Evolutionary conservation across 2,888 invertebrate genomes (phyloP), one percentile per base, ranked within the genome.

Genomic region (Acleris holmiana): DNA sequence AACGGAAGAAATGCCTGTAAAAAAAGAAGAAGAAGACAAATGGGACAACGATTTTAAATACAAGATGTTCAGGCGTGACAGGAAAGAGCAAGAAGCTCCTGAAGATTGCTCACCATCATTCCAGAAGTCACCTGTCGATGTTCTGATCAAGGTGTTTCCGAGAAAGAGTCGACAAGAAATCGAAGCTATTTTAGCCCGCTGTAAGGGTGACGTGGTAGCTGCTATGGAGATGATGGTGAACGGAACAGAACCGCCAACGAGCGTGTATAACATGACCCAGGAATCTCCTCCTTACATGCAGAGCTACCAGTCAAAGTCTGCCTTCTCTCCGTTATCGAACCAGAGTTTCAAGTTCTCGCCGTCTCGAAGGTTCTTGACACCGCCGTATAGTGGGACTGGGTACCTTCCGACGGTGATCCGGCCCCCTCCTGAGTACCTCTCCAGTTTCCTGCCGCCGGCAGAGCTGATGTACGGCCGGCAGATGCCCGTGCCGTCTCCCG

Each of bases 161-260:
- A 95, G 96, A 73, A 95, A 97, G 74, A 95, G 98, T 73, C 94
- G 98, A 54, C 95, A 95, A 55, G 97, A 98, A 77, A 96, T 99
- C 1, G 98, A 98, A 83, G 94, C 96, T 4, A 94, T 97, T 50
- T 91, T 99, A 19, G 95, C 97, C 71, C 94, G 96, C 67, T 97
- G 96, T 84, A 95, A 96, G 84, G 98, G 98, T 0, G 98, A 99
- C 82, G 96, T 98, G 0, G 95, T 98, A 0, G 96, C 97, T 73
- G 98, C 98, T 0, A 98, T 99, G 95, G 98, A 99, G 80, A 95
- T 97, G 80, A 95, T 99, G 94, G 94, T 97, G 15, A 95, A 95
- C 69, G 95, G 95, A 1, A 93, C 83, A 0, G 89, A 88, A 15
- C 73, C 88, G 67, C 70, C 78, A 64, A 62, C 82, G 67, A 62